phyloP scores from a whole-genome alignment of 2,113 vertebrate genomes.

The Pholis gunnellus region DNA sequence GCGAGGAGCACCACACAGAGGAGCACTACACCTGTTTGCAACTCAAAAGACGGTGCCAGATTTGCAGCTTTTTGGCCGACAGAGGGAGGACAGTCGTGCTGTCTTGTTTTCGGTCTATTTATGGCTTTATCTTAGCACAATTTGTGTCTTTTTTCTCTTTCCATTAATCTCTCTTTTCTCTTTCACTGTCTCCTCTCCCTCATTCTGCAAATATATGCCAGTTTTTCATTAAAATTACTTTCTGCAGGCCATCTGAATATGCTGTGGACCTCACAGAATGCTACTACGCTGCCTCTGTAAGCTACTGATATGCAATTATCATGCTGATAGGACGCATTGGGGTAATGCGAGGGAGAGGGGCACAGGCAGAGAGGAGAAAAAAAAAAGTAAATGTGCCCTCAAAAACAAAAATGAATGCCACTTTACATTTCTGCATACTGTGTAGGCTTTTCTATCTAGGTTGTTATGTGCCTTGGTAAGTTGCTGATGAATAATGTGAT shows the following conservation, averaged over 20 bases:
- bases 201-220: constrained; percentile 35
- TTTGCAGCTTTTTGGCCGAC: neutral
- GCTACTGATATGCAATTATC: constrained; percentile 69
- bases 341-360: constrained; percentile 52
- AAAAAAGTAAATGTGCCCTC: constrained; percentile 60
- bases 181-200: constrained; percentile 5
- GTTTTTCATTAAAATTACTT: constrained; percentile 58
- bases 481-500: constrained; percentile 74
- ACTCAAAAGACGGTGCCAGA: neutral
- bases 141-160: neutral
- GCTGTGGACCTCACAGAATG: constrained; percentile 43
- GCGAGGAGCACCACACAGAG: too few species aligned
- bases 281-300: constrained; percentile 46
- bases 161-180: neutral
- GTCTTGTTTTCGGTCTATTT: neutral
- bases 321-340: constrained; percentile 65
- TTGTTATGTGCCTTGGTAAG: constrained; percentile 49
- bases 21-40: neutral
- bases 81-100: neutral
- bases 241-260: constrained; percentile 39
- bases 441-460: constrained; percentile 27
- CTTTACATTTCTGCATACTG: constrained; percentile 63
- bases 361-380: constrained; percentile 7
- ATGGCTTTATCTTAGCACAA: neutral
- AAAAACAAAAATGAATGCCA: constrained; percentile 67